A percentile compares a stretch with the other conserved stretches of the same genome.
Conservation (phyloP, 2,888 invertebrate genomes). For the Magallana nippona region DNA sequence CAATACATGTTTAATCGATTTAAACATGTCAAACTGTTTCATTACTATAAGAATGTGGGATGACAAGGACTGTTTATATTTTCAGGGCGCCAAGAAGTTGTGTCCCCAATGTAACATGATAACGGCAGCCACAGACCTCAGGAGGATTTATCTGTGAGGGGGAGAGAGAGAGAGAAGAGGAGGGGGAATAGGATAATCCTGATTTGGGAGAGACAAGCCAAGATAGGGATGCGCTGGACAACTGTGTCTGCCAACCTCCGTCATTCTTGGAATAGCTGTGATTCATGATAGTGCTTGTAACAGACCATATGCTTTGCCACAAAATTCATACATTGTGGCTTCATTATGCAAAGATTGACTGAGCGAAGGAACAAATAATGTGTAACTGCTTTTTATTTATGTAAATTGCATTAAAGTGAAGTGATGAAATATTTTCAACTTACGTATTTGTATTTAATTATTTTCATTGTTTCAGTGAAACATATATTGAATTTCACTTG, state of each 20-base stretch:
- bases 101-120: slow-evolving; percentile 97
- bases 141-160: slow-evolving; percentile 86
- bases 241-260: too few species aligned
- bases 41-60: too few species aligned
- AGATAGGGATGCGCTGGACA: too few species aligned
- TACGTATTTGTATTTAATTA: too few species aligned
- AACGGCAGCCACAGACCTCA: slow-evolving; percentile 91
- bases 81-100: slow-evolving; percentile 91
- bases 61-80: slow-evolving; percentile 36
- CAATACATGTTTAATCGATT: background rate
- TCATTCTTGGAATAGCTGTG: background rate
- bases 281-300: slow-evolving; percentile 2
- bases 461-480: too few species aligned
- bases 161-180: background rate
- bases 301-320: background rate
- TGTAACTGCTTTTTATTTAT: too few species aligned
- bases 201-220: too few species aligned
- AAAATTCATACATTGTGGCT: background rate
- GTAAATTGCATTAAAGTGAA: too few species aligned
- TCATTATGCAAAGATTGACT: background rate
- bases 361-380: too few species aligned
- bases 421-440: too few species aligned
- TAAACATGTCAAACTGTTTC: background rate
- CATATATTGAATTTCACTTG: too few species aligned
- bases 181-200: background rate